Conservation (phyloP, 2,888 invertebrate genomes). For the Drosophila rellima region DNA sequence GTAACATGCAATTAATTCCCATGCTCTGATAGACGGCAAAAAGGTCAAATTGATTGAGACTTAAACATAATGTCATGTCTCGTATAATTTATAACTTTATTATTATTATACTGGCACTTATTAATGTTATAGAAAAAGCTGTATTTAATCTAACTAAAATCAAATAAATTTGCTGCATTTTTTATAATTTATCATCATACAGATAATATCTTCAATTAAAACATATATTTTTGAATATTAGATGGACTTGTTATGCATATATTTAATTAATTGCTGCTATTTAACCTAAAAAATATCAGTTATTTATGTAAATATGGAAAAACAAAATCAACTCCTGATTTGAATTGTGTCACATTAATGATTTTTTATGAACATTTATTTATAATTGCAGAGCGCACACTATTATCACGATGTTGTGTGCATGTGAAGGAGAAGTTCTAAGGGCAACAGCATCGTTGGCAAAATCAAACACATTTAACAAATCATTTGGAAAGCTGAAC, state of each 20-base stretch:
- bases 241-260: too few species aligned
- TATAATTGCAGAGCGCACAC: background rate
- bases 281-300: too few species aligned
- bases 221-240: too few species aligned
- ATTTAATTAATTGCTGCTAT: too few species aligned
- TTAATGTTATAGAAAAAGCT: too few species aligned
- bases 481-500: slow-evolving; percentile 57
- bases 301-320: too few species aligned
- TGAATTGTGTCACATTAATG: background rate
- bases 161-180: too few species aligned
- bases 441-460: slow-evolving; percentile 19
- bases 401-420: background rate
- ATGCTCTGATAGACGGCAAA: slow-evolving; percentile 14
- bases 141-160: too few species aligned
- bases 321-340: background rate
- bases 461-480: slow-evolving; percentile 74
- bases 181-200: too few species aligned
- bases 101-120: background rate
- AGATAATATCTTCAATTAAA: too few species aligned
- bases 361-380: background rate
- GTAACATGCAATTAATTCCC: slow-evolving; percentile 21
- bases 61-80: slow-evolving; percentile 28
- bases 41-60: slow-evolving; percentile 33
- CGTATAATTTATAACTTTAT: background rate
- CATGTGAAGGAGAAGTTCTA: background rate